A percentile compares a stretch with the other conserved stretches of the same genome.
Evolutionary conservation across 2,797 vertebrate species (phyloP).

Genomic region (Pempheris klunzingeri): DNA sequence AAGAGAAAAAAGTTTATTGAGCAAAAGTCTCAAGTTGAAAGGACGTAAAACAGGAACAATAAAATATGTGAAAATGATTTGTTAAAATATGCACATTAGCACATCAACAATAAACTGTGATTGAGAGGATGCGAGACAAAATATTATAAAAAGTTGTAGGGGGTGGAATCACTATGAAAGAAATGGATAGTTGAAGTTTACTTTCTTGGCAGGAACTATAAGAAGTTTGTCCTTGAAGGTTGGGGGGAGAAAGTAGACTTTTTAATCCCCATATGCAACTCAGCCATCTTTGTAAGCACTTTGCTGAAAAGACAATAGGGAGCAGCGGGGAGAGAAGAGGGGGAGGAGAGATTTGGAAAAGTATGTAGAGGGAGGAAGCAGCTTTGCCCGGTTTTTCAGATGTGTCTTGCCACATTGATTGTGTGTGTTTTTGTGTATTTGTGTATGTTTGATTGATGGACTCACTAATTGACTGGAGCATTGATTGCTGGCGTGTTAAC

Average conservation of each 20-base stretch:
- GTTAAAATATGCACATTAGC: conserved; percentile 15
- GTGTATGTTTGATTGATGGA: conserved; percentile 24
- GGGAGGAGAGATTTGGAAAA: conserved; percentile 38
- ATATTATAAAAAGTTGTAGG: conserved; percentile 16
- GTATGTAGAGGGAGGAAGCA: conserved; percentile 27
- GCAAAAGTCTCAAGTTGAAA: conserved; percentile 17
- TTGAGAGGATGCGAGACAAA: conserved; percentile 28
- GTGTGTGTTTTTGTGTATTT: conserved; percentile 13
- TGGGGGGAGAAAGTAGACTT: conserved; percentile 67
- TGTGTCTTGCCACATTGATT: conserved; percentile 36
- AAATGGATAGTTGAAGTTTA: conserved; percentile 61
- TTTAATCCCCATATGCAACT: conserved; percentile 73
- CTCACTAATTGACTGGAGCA: conserved; percentile 12
- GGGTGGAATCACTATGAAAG: conserved; percentile 24
- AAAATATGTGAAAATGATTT: conserved; percentile 32
- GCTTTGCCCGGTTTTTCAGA: conserved; percentile 28
- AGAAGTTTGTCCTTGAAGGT: conserved; percentile 76
- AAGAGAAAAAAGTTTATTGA: conserved; percentile 23
- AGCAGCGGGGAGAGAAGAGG: conserved; percentile 19
- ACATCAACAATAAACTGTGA: conserved; percentile 24
- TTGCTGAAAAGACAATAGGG: conserved; percentile 64
- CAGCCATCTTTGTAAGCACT: conserved; percentile 77
- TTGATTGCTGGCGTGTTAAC: conserved; percentile 9
- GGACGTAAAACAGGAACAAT: neutral
- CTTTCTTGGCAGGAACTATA: conserved; percentile 68